A percentile compares a stretch with the other conserved stretches of the same genome.
These are phyloP conservation scores for Papilio xuthus DNA, from an alignment of 1,140 invertebrate species.

Conservation along the genomic window DNA sequence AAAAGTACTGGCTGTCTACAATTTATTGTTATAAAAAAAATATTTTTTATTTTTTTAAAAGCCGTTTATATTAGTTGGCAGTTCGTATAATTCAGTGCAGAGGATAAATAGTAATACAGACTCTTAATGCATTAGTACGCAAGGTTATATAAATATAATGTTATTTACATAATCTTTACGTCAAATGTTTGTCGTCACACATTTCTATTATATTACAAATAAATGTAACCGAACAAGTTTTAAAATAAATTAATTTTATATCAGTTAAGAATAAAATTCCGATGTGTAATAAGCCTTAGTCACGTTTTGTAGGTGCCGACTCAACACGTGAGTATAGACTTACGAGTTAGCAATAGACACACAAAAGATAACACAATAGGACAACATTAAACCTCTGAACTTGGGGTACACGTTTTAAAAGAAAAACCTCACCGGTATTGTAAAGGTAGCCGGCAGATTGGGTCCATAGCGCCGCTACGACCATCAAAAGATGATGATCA, in stretches of 20 bases:
- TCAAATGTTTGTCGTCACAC: background rate
- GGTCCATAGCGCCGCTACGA: conserved; percentile 76
- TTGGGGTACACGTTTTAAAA: conserved; percentile 63
- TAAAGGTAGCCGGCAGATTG: conserved; percentile 69
- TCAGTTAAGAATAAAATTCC: conserved; percentile 21
- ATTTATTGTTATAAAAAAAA: background rate
- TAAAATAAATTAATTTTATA: background rate
- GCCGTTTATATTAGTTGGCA: background rate
- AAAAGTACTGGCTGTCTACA: conserved; percentile 2
- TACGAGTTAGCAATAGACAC: conserved; percentile 23
- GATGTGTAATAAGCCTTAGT: background rate
- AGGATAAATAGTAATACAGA: background rate
- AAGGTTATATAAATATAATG: background rate
- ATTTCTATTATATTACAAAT: background rate
- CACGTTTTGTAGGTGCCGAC: background rate
- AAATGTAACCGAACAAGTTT: background rate
- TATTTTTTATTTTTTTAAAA: background rate
- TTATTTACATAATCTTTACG: conserved; percentile 1
- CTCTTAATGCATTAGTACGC: background rate
- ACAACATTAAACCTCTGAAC: conserved; percentile 60
- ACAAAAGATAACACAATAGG: conserved; percentile 54
- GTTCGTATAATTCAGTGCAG: background rate
- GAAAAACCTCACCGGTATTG: conserved; percentile 74
- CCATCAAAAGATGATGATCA: conserved; percentile 82
- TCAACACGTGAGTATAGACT: conserved; percentile 6